phyloP scores from a whole-genome alignment of 2,113 vertebrate species.

The Phalacrocorax aristotelis region DNA sequence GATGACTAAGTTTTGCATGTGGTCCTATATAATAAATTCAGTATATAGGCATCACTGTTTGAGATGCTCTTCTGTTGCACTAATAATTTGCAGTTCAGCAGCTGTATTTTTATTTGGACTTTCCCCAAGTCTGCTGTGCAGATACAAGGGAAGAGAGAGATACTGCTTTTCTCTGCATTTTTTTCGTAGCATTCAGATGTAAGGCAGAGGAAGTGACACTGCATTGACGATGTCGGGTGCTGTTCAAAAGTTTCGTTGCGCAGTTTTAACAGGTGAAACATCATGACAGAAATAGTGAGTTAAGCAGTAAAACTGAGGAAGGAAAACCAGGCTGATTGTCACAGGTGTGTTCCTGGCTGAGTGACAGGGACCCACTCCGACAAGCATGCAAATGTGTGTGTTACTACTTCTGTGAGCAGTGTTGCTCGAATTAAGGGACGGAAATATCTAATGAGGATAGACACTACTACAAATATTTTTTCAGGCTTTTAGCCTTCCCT shows the following conservation, averaged over 20 bases:
- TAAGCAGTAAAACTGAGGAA: not conserved
- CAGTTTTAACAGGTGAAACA: not conserved
- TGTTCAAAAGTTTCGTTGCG: not conserved
- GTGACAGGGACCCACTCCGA: not conserved
- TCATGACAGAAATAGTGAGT: not conserved
- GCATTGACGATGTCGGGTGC: not conserved
- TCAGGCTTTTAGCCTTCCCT: not conserved
- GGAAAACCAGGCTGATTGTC: not conserved
- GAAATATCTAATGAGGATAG: not conserved
- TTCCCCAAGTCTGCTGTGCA: not conserved
- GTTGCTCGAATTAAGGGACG: not conserved
- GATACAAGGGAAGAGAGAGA: not conserved
- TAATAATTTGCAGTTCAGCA: not conserved
- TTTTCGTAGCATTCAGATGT: not conserved
- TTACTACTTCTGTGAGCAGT: not conserved
- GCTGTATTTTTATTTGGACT: not conserved
- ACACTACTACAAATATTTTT: not conserved
- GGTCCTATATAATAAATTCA: not conserved
- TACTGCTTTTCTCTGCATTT: not conserved
- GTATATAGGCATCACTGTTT: accelerated
- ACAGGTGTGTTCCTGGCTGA: not conserved
- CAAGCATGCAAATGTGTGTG: not conserved
- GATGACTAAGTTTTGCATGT: not conserved
- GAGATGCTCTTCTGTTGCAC: not conserved
- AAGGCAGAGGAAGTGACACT: not conserved